Percentiles rank a stretch among this genome's conserved stretches.
phyloP scores from a whole-genome alignment of 2,797 vertebrate species.

The Crenuchus spilurus region DNA sequence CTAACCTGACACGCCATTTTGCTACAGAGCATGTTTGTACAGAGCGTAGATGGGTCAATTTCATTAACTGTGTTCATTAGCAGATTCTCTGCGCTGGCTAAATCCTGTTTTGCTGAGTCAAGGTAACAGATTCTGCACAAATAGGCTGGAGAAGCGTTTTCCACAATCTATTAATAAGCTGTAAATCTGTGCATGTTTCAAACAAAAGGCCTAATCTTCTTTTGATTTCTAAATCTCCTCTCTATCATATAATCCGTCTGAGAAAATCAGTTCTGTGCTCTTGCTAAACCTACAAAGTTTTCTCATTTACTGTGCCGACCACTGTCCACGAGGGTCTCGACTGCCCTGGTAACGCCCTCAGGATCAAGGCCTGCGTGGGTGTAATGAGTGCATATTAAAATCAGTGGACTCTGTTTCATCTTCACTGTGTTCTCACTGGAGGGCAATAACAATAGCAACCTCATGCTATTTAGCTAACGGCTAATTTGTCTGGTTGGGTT shows the following conservation, averaged over 20 bases:
- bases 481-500: constrained; percentile 49
- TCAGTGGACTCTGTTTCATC: not conserved
- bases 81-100: not conserved
- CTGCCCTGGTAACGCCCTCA: not conserved
- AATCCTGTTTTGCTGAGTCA: not conserved
- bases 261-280: not conserved
- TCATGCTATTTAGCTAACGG: not conserved
- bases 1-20: too few relatives aligned
- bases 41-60: too few relatives aligned
- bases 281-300: not conserved
- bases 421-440: constrained; percentile 27
- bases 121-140: not conserved
- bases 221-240: not conserved
- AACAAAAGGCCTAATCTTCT: not conserved
- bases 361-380: constrained; percentile 1
- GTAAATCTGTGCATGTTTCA: not conserved
- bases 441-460: not conserved
- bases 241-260: not conserved
- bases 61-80: too few relatives aligned
- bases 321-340: not conserved
- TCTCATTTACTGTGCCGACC: not conserved
- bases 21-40: too few relatives aligned
- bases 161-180: not conserved
- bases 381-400: not conserved
- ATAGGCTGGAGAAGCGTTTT: constrained; percentile 4